Conservation (phyloP, 1,140 invertebrate genomes). For the Chrysoperla carnea region DNA sequence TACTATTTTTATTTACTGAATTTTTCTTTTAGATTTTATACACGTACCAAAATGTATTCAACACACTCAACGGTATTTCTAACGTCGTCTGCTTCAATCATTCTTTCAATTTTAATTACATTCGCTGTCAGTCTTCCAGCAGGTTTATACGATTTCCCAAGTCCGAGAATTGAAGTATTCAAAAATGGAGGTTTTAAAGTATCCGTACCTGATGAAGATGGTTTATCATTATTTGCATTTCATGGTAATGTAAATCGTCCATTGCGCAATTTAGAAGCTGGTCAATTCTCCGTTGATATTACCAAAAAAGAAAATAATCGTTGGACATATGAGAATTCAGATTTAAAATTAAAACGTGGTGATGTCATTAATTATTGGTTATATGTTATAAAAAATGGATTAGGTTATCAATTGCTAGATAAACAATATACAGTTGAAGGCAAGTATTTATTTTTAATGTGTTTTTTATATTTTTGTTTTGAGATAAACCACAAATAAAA, state of each 20-base stretch:
- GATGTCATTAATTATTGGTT: constrained; percentile 36
- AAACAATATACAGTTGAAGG: constrained; percentile 10
- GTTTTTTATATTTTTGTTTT: no score
- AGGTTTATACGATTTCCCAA: constrained; percentile 5
- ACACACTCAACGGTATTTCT: no score
- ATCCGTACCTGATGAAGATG: constrained; percentile 15
- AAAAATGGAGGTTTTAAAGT: constrained; percentile 15
- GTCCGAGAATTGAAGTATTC: constrained; percentile 11
- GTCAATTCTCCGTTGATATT: constrained; percentile 28
- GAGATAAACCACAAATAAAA: no score
- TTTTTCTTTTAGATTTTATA: no score
- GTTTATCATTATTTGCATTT: constrained; percentile 19
- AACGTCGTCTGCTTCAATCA: no score
- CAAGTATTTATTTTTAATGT: constrained; percentile 3
- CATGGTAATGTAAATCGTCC: constrained; percentile 19
- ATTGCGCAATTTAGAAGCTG: constrained; percentile 23
- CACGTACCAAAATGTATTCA: no score
- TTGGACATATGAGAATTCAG: constrained; percentile 29
- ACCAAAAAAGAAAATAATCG: constrained; percentile 19
- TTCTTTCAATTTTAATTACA: no score
- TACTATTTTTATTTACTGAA: no score
- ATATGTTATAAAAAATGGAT: constrained; percentile 27
- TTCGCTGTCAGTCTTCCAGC: not conserved
- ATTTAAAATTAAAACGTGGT: constrained; percentile 20
- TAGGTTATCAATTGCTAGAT: constrained; percentile 16